A percentile compares a stretch with the other conserved stretches of the same genome.
These are phyloP conservation scores for Trilocha varians DNA, from an alignment of 2,888 invertebrate species.

Conservation along the genomic window DNA sequence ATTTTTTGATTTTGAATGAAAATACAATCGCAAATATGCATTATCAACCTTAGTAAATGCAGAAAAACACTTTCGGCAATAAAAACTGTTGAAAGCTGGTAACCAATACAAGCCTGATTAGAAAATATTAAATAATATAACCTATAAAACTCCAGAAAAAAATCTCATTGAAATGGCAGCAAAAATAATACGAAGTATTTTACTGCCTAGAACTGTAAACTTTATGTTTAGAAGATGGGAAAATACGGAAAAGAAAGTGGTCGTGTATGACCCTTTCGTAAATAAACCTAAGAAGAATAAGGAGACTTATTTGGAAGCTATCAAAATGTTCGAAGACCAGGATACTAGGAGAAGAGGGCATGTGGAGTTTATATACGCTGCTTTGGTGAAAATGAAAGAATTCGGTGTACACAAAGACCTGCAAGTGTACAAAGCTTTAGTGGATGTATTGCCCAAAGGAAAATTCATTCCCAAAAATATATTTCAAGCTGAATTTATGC, in stretches of 20 bases:
- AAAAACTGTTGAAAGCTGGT: too few species aligned
- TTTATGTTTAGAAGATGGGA: conserved; percentile 45
- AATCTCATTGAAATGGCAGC: conserved; percentile 53
- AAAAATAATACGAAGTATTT: conserved; percentile 40
- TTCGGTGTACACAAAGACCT: conserved; percentile 92
- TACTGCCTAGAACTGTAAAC: conserved; percentile 31
- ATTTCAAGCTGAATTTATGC: conserved; percentile 91
- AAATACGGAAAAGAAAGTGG: conserved; percentile 48
- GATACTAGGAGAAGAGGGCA: conserved; percentile 85
- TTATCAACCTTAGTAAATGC: too few species aligned
- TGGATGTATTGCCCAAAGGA: conserved; percentile 91
- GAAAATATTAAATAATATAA: conserved; percentile 17
- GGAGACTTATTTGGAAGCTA: conserved; percentile 79
- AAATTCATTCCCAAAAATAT: conserved; percentile 87
- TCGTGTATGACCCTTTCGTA: conserved; percentile 60
- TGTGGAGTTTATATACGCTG: conserved; percentile 95
- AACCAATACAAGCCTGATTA: too few species aligned
- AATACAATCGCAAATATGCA: too few species aligned
- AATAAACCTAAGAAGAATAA: conserved; percentile 74
- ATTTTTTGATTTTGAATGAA: too few species aligned
- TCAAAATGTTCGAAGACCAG: conserved; percentile 81
- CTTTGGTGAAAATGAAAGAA: conserved; percentile 89
- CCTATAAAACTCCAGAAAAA: conserved; percentile 23
- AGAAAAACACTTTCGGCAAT: too few species aligned
- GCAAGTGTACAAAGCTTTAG: conserved; percentile 87